phyloP scores from a whole-genome alignment of 2,113 vertebrate genomes.

The Sylvietta virens region DNA sequence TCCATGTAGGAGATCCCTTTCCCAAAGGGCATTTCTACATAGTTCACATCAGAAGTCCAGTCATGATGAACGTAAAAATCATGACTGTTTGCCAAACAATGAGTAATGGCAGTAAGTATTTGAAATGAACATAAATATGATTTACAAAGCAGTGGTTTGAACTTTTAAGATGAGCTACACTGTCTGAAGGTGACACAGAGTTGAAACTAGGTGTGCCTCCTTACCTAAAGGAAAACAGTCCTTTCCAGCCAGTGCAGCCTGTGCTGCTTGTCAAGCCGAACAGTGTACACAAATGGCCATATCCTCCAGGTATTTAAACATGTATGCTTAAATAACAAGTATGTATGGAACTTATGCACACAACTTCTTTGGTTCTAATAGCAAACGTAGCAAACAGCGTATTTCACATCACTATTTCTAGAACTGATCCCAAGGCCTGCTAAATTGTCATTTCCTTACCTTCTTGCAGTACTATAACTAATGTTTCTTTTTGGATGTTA shows the following conservation, averaged over 20 bases:
- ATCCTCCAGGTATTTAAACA: background rate
- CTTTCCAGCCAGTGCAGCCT: slow-evolving; percentile 8
- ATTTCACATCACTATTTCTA: background rate
- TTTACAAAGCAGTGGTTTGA: background rate
- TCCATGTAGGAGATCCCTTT: background rate
- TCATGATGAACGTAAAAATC: background rate
- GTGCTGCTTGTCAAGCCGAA: background rate
- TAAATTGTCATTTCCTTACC: background rate
- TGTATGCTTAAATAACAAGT: background rate
- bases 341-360: background rate
- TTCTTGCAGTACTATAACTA: background rate
- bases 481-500: background rate
- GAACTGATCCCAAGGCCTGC: background rate
- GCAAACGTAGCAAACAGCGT: background rate
- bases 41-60: background rate
- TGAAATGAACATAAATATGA: background rate
- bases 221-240: background rate
- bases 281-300: background rate
- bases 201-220: slow-evolving; percentile 31
- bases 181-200: slow-evolving; percentile 8
- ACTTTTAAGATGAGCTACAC: background rate
- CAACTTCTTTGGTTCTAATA: background rate
- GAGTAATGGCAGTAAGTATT: background rate
- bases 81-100: background rate
- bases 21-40: background rate